A percentile compares a stretch with the other conserved stretches of the same genome.
These are phyloP conservation scores for Hartigia nigra DNA, from an alignment of 2,888 invertebrate species.

Conservation along the genomic window DNA sequence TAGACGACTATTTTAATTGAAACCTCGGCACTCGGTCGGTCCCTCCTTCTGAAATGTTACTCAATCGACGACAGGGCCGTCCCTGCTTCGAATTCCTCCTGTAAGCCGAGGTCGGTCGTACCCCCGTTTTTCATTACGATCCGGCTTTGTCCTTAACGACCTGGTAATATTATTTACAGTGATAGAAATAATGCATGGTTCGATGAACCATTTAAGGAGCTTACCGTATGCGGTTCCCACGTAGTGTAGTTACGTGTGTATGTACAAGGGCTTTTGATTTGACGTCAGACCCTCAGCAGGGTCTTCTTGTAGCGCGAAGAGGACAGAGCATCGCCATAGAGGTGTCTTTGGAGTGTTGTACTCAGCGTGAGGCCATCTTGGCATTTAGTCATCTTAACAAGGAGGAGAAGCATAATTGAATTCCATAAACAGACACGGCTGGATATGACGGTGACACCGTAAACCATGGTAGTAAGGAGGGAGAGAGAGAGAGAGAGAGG, in stretches of 20 bases:
- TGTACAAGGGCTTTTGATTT: too few species aligned
- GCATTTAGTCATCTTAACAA: not conserved
- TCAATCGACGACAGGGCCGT: not conserved
- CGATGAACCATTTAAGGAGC: too few species aligned
- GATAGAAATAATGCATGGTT: too few species aligned
- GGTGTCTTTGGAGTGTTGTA: too few species aligned
- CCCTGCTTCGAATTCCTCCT: not conserved
- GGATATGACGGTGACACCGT: not conserved
- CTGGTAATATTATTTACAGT: not conserved
- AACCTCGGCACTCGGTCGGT: not conserved
- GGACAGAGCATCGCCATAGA: too few species aligned
- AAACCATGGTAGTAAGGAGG: too few species aligned
- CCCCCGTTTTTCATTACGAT: not conserved
- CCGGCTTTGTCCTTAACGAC: not conserved
- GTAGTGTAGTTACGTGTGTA: too few species aligned
- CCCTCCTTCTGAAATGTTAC: not conserved
- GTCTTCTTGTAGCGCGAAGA: too few species aligned
- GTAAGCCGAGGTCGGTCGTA: not conserved
- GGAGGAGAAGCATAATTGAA: not conserved
- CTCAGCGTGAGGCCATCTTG: not conserved
- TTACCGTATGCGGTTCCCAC: too few species aligned
- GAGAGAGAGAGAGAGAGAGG: too few species aligned
- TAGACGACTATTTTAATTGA: not conserved
- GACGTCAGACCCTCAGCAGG: too few species aligned
- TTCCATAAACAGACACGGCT: not conserved